Conservation (phyloP, 2,888 invertebrate genomes). For the Elaeidobius kamerunicus region DNA sequence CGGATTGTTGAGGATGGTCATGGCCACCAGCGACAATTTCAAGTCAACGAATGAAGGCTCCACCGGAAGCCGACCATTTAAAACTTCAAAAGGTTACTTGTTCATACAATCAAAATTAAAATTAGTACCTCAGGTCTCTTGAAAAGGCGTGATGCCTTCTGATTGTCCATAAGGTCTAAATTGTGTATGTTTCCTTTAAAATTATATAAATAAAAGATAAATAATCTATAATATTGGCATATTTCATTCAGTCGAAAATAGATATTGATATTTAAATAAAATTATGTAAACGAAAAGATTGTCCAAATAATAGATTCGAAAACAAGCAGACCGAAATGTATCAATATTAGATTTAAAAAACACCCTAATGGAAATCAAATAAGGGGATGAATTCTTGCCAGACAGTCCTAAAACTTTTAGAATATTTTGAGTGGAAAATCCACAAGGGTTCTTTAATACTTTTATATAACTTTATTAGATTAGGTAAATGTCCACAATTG, state of each 20-base stretch:
- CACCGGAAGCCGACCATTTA: slow-evolving; percentile 23
- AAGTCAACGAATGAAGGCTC: slow-evolving; percentile 11
- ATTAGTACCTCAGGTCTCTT: slow-evolving; percentile 12
- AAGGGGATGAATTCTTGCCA: too few relatives aligned
- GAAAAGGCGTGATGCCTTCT: slow-evolving; percentile 21
- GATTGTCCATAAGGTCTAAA: slow-evolving; percentile 16
- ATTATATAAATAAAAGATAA: slow-evolving; percentile 15
- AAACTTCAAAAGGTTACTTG: slow-evolving; percentile 25
- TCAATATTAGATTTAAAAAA: too few relatives aligned
- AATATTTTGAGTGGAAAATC: too few relatives aligned
- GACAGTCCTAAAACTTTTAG: too few relatives aligned
- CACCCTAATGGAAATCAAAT: too few relatives aligned
- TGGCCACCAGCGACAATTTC: slow-evolving; percentile 17
- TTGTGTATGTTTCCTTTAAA: slow-evolving; percentile 20
- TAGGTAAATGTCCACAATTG: too few relatives aligned
- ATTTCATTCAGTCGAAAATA: slow-evolving; percentile 1
- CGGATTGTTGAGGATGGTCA: slow-evolving; percentile 28
- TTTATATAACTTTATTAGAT: too few relatives aligned
- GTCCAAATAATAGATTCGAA: too few relatives aligned
- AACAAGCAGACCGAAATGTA: too few relatives aligned
- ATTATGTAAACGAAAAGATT: too few relatives aligned
- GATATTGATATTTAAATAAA: too few relatives aligned
- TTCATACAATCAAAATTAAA: slow-evolving; percentile 23
- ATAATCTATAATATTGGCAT: slow-evolving; percentile 5
- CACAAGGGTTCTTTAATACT: too few relatives aligned